Evolutionary conservation across 2,888 invertebrate genomes (phyloP), one percentile per base, ranked within the genome.

Genomic region (Sminthurides aquaticus): DNA sequence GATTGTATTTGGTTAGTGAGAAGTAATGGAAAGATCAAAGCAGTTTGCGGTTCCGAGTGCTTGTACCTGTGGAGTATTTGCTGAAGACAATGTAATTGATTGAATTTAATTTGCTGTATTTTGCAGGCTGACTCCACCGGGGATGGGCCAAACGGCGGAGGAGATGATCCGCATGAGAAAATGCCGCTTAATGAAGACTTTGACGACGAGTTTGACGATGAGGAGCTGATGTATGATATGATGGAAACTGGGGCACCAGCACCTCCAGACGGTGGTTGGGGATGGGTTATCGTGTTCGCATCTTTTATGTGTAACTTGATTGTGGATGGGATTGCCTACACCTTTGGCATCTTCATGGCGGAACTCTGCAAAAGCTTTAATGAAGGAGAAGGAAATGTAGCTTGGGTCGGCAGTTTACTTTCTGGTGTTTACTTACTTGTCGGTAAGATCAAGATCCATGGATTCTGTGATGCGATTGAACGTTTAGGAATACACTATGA

Each of bases 261-360:
- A 26, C 80, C 84, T 5, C 84, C 84, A 0, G 84, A 84, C 75
- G 84, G 85, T 28, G 85, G 85, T 1, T 85, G 83, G 81, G 84
- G 84, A 2, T 85, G 84, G 84, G 77, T 83, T 77, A 90, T 99
- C 77, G 96, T 97, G 62, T 87, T 92, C 76, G 94, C 95, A 62
- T 94, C 95, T 55, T 96, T 99, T 80, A 87, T 97, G 86, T 94
- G 94, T 81, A 97, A 98, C 84, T 86, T 98, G 83, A 90, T 98
- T 75, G 95, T 99, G 65, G 98, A 99, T 79, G 99, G 94, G 75
- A 94, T 99, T 70, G 92, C 95, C n/a, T 98, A 97, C 80, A 93
- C 96, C 5, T 99, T 98, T 79, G 97, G 98, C 62, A 89, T 97
- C 77, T 92, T 93, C 81, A 84, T 93, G 57, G 84, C 85, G 28